Evolutionary conservation across 2,797 vertebrate genomes (phyloP).

Genomic region (Rhinogobio ventralis): DNA sequence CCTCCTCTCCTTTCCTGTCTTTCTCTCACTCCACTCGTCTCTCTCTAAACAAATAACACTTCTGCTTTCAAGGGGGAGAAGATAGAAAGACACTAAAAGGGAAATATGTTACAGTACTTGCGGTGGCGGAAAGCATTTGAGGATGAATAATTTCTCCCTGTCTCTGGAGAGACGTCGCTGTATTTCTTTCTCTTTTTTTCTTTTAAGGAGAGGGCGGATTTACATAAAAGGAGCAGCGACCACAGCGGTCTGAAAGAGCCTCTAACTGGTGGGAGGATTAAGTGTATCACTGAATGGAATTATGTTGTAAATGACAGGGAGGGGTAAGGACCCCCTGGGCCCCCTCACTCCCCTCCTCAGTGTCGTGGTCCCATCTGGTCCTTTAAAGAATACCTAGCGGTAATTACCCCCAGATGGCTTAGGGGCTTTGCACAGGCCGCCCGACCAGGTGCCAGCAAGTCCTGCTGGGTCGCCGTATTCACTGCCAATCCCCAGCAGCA

Average conservation of each 20-base stretch:
- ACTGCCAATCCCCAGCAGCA: constrained; percentile 82
- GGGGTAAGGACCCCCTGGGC: constrained; percentile 67
- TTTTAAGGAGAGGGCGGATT: constrained; percentile 79
- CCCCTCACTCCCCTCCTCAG: constrained; percentile 73
- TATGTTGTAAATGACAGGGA: constrained; percentile 98
- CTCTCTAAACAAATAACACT: constrained; percentile 65
- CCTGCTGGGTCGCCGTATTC: constrained; percentile 93
- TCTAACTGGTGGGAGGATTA: constrained; percentile 98
- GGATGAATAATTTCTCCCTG: constrained; percentile 92
- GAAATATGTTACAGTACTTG: constrained; percentile 92
- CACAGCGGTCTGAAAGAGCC: constrained; percentile 87
- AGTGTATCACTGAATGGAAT: constrained; percentile 99
- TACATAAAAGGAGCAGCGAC: constrained; percentile 96
- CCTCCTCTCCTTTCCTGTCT: constrained; percentile 32
- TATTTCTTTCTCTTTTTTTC: constrained; percentile 66
- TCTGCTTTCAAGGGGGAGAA: constrained; percentile 62
- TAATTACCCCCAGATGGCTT: constrained; percentile 99
- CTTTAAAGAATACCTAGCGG: constrained; percentile 98
- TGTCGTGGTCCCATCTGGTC: constrained; percentile 96
- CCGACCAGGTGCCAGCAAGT: constrained; percentile 95
- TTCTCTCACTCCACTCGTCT: constrained; percentile 58
- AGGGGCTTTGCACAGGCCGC: constrained; percentile 84
- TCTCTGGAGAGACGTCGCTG: constrained; percentile 83
- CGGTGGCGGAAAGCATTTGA: constrained; percentile 92
- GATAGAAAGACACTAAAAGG: constrained; percentile 68